Percentiles rank a stretch among this genome's conserved stretches.
Evolutionary conservation across 2,113 vertebrate genomes (phyloP).

Genomic region (Coregonus clupeaformis): DNA sequence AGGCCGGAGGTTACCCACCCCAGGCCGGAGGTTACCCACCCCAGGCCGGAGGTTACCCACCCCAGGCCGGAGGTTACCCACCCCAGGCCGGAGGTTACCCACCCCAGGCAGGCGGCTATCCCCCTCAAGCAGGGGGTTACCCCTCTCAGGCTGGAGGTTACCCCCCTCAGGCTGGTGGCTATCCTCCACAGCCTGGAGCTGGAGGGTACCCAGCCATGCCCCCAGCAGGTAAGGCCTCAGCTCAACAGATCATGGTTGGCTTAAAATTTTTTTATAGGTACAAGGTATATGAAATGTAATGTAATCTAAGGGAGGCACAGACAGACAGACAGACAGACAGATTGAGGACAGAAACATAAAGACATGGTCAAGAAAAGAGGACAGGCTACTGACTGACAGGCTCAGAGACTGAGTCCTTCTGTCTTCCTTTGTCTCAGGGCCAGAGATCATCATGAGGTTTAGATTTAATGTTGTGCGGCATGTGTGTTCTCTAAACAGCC

Average conservation of each 20-base stretch:
- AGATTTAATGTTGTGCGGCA: constrained; percentile 9
- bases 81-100: constrained; percentile 59
- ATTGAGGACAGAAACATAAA: neutral
- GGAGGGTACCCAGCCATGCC: constrained; percentile 55
- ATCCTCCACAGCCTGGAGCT: constrained; percentile 60
- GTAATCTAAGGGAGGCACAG: neutral
- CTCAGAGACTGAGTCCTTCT: constrained; percentile 11
- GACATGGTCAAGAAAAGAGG: neutral
- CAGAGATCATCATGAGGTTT: constrained; percentile 22
- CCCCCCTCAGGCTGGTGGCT: constrained; percentile 51
- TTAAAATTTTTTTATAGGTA: neutral
- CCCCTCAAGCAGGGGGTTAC: constrained; percentile 26
- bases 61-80: constrained; percentile 50
- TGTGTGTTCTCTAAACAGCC: constrained; percentile 18
- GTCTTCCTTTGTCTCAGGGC: constrained; percentile 10
- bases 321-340: neutral
- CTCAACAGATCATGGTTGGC: neutral
- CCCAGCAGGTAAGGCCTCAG: constrained; percentile 61
- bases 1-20: constrained; percentile 65
- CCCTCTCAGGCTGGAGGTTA: constrained; percentile 34
- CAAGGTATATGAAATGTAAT: neutral
- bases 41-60: constrained; percentile 65
- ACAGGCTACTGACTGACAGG: neutral
- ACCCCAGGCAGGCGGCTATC: constrained; percentile 43
- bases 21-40: constrained; percentile 64